phyloP scores from a whole-genome alignment of 1,140 invertebrate genomes.

The Zaprionus lachaisei region DNA sequence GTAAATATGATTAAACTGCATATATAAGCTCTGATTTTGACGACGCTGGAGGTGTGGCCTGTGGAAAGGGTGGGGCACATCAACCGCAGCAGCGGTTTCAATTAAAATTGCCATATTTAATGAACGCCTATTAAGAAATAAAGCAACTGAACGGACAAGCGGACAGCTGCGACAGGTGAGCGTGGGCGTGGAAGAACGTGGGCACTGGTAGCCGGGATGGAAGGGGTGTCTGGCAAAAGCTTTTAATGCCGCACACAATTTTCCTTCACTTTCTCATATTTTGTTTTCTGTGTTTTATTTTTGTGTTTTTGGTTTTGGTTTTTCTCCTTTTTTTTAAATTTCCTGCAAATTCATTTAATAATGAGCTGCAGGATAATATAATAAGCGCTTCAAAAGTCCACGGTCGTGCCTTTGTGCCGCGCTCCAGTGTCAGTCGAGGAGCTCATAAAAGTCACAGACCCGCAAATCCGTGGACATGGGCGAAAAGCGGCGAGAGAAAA shows the following conservation, averaged over 20 bases:
- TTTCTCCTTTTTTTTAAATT: conserved; percentile 39
- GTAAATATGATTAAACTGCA: conserved; percentile 63
- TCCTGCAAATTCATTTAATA: conserved; percentile 61
- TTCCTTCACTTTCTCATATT: neutral
- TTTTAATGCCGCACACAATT: conserved; percentile 25
- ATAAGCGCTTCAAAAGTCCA: conserved; percentile 56
- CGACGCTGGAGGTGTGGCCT: neutral
- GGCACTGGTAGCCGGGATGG: neutral
- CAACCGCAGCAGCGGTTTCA: conserved; percentile 28
- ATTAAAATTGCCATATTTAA: conserved; percentile 61
- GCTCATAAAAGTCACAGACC: conserved; percentile 48
- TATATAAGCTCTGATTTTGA: conserved; percentile 34
- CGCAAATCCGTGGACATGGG: conserved; percentile 49
- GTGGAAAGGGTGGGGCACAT: neutral
- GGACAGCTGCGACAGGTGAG: neutral
- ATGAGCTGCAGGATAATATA: conserved; percentile 66
- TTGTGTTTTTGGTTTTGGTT: conserved; percentile 13
- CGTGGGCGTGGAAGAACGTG: neutral
- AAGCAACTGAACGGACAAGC: conserved; percentile 11
- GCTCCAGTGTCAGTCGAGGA: conserved; percentile 20
- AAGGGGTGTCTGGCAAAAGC: conserved; percentile 38
- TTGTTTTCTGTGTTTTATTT: conserved; percentile 22
- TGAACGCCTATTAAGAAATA: conserved; percentile 52
- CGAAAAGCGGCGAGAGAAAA: conserved; percentile 8
- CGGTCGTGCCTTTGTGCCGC: conserved; percentile 10